phyloP scores from a whole-genome alignment of 2,113 vertebrate species.

The Pomatorhinus ruficollis region DNA sequence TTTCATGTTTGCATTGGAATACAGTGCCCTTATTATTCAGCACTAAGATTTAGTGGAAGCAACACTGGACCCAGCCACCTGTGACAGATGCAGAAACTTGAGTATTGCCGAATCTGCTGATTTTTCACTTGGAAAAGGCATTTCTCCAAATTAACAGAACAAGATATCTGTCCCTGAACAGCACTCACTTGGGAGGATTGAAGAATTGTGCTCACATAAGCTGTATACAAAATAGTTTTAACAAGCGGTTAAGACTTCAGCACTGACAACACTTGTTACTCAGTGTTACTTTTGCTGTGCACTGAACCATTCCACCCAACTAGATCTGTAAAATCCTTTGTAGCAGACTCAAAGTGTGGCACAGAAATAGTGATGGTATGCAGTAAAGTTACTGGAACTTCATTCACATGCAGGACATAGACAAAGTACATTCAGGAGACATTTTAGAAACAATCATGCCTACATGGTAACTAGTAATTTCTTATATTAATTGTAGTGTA shows the following conservation, averaged over 20 bases:
- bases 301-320: background rate
- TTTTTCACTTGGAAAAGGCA: background rate
- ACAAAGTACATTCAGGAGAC: background rate
- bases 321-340: background rate
- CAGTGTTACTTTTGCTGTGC: background rate
- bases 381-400: background rate
- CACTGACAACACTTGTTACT: background rate
- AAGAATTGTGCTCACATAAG: background rate
- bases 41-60: background rate
- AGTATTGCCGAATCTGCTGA: background rate
- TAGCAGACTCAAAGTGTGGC: background rate
- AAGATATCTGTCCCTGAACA: background rate
- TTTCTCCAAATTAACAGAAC: background rate
- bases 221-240: background rate
- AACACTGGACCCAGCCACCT: background rate
- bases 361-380: background rate
- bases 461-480: background rate
- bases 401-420: background rate
- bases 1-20: background rate
- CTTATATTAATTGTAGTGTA: background rate
- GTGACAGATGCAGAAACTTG: background rate
- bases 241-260: background rate
- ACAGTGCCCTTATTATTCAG: background rate
- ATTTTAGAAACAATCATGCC: background rate
- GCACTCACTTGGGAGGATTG: background rate